Evolutionary conservation across 2,113 vertebrate genomes (phyloP).

Genomic region (Myrmecophaga tridactyla): DNA sequence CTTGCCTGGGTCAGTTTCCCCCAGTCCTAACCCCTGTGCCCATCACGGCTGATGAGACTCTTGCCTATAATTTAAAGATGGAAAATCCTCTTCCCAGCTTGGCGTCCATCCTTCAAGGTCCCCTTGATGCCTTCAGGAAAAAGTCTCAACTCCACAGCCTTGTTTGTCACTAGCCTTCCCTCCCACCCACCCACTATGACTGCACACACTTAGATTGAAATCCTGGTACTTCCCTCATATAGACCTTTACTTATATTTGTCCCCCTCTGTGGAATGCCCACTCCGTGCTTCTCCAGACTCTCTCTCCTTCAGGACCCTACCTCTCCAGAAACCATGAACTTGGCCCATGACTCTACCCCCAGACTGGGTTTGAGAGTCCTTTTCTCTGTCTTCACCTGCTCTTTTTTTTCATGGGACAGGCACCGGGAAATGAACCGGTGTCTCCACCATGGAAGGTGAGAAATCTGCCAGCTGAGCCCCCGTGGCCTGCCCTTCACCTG

Average conservation of each 20-base stretch:
- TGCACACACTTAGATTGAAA: background rate
- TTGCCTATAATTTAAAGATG: background rate
- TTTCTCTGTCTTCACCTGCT: background rate
- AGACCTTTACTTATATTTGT: background rate
- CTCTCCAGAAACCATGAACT: background rate
- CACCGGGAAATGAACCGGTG: no score
- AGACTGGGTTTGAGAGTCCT: background rate
- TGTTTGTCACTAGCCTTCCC: background rate
- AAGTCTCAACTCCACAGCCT: background rate
- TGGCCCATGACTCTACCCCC: rapidly evolving
- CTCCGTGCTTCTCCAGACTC: background rate
- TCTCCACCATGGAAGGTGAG: no score
- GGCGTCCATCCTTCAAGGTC: background rate
- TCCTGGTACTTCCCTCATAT: rapidly evolving
- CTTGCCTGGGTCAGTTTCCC: background rate
- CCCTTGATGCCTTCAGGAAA: background rate
- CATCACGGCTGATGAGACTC: background rate
- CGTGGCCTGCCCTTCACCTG: background rate
- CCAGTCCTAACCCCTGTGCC: background rate
- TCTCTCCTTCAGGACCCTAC: background rate
- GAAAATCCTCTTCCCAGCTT: background rate
- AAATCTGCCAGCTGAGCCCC: no score
- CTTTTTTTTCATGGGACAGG: no score
- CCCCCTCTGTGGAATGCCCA: background rate
- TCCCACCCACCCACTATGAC: background rate